Evolutionary conservation across 2,113 vertebrate genomes (phyloP), one percentile per base, ranked within the genome.

Genomic region (Prunella himalayana): DNA sequence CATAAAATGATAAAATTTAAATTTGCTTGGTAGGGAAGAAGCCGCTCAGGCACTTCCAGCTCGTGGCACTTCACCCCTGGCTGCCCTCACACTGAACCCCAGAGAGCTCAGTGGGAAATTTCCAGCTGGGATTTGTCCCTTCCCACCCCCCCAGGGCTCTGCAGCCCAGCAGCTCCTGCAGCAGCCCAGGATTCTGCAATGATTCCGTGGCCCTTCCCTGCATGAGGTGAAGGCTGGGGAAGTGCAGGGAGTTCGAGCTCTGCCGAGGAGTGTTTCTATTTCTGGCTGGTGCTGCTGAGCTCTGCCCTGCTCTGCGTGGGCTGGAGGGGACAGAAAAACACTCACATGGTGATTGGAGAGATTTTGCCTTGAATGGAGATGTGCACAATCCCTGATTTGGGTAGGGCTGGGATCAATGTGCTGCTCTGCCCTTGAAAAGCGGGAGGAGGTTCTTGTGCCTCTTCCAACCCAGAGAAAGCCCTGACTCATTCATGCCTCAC

Each of bases 11-110:
- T 2, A n/a, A 14, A 1, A 41, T 21, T 27, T 27, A 5, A 75
- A 47, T 19, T 18, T 0, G 1, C n/a, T 53, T 31, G 23, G 5
- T 1, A 54, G 59, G 25, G 49, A 81, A 71, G 49, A 81, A 71
- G 53, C 11, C 33, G 1, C 61, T 20, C 4, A 3, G 75, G 66
- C 25, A 11, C 16, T 56, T 39, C n/a, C 63, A 83, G 77, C 45
- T 41, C 0, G 0, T 15, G 70, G 22, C 21, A 2, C 1, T 4
- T 10, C 6, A 1, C 12, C 41, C 44, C 35, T 1, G 3, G 35
- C 60, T 65, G 21, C 31, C 13, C 21, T 51, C 18, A 1, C 2
- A 1, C 19, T 5, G 16, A 23, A 5, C 6, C 66, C 27, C 8
- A 4, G 47, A 11, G n/a, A 28, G 44, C 71, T 45, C 7, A 8